Conservation (phyloP, 2,888 invertebrate species). For the Dioctria linearis region DNA sequence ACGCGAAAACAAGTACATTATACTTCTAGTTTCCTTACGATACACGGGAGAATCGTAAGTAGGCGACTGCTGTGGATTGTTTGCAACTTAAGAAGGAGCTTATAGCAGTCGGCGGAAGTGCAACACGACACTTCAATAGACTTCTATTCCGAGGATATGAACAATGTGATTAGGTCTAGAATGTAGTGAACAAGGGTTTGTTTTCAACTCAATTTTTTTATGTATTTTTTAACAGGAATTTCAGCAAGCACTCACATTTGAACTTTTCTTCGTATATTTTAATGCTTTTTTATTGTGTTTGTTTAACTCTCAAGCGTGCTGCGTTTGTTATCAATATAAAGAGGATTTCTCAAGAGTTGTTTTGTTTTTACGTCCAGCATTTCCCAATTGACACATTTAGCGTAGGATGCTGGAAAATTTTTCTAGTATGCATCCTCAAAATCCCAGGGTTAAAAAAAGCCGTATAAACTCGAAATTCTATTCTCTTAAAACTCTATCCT, state of each 20-base stretch:
- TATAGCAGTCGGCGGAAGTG: constrained; percentile 2
- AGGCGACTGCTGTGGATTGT: not conserved
- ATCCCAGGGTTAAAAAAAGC: no score
- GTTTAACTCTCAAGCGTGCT: no score
- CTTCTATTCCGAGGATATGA: not conserved
- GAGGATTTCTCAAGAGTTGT: no score
- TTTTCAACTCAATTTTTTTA: not conserved
- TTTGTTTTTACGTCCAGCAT: no score
- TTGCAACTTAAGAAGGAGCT: constrained; percentile 1
- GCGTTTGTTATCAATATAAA: no score
- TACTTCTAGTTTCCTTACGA: not conserved
- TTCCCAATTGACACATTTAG: no score
- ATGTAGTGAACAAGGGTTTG: not conserved
- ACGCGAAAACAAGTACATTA: not conserved
- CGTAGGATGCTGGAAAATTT: no score
- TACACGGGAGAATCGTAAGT: not conserved
- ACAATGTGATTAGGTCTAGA: constrained; percentile 8
- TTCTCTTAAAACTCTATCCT: no score
- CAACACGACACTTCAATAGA: constrained; percentile 9
- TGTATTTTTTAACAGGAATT: not conserved
- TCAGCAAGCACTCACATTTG: not conserved
- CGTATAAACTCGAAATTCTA: no score
- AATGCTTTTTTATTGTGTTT: no score
- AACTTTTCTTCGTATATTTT: not conserved
- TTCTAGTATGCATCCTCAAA: no score